Evolutionary conservation across 2,888 invertebrate species (phyloP), one percentile per base, ranked within the genome.

Genomic region (Drosophila helvetica): DNA sequence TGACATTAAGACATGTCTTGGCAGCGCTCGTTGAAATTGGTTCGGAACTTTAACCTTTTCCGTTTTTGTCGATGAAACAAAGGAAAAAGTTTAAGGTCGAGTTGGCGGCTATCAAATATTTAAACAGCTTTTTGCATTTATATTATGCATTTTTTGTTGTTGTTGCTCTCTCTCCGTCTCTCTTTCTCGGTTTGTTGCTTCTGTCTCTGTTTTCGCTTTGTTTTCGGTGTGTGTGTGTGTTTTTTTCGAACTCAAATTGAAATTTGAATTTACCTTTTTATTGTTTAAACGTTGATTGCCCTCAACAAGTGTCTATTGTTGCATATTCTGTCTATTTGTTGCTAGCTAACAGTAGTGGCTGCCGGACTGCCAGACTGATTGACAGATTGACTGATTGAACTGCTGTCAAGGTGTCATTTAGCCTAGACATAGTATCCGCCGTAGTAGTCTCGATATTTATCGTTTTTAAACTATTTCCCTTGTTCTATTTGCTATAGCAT

Each of bases 41-140:
- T 55, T 67, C 55, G 65, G 48, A 67, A 74, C 65, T 72, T 72
- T 72, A 72, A 72, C 74, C 74, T 73, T 64, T 71, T 54, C 61
- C 38, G 55, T 22, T 56, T 38, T 25, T 57, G 38, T 38, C n/a
- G 38, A 46, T 43, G 3, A 72, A 48, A 71, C 63, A 72, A 71
- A 73, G 47, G 33, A 58, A 57, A 60, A 75, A 68, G 75, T 85
- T 81, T 77, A 87, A 85, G 88, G 75, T 85, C 77, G 71, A 54
- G 60, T 55, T 63, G 55, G 48, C 65, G 57, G 55, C 75, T 66
- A 64, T 75, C 68, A 77, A 87, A 79, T 88, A 77, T 85, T 88
- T 77, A 56, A 79, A 81, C 85, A 85, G 88, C 82, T 81, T 78
- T 65, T 75, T 68, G 53, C 64, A 66, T 66, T 70, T 66, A 58